Conservation (phyloP, 2,797 vertebrate species). For the Alcedo atthis region DNA sequence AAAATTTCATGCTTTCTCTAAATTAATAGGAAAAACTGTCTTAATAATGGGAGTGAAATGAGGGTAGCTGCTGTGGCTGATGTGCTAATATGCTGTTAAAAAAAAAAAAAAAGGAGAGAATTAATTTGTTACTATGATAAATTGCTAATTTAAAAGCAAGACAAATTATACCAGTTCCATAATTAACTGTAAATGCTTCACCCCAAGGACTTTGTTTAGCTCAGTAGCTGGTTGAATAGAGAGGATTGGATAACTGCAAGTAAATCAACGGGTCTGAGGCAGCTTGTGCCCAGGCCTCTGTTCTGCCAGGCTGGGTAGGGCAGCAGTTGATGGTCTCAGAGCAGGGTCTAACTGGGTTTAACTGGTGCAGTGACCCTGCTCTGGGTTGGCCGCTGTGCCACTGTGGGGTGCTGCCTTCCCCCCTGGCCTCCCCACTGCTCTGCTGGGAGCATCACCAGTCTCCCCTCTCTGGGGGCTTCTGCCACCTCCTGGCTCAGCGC, state of each 20-base stretch:
- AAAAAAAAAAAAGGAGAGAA: neutral
- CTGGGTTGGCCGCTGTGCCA: too few relatives aligned
- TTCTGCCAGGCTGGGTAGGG: neutral
- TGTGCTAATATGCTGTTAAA: neutral
- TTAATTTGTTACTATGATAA: slow-evolving; percentile 49
- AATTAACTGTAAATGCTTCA: slow-evolving; percentile 48
- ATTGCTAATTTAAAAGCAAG: slow-evolving; percentile 54
- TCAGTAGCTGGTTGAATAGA: neutral
- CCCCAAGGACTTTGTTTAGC: slow-evolving; percentile 31
- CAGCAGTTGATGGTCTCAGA: neutral
- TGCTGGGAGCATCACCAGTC: too few relatives aligned
- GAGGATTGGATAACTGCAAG: neutral
- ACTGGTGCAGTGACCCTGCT: too few relatives aligned
- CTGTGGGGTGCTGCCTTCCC: too few relatives aligned
- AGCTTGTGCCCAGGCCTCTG: neutral
- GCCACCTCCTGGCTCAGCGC: too few relatives aligned
- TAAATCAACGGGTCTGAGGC: neutral
- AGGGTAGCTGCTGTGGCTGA: neutral
- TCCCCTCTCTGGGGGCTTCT: too few relatives aligned
- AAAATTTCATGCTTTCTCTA: slow-evolving; percentile 28
- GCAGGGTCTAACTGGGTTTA: too few relatives aligned
- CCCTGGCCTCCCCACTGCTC: too few relatives aligned
- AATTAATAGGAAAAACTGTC: neutral
- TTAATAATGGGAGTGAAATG: neutral
- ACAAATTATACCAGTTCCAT: slow-evolving; percentile 10